Percentiles rank a stretch among this genome's conserved stretches.
phyloP scores from a whole-genome alignment of 2,113 vertebrate genomes.

The Nannobrachium achirus region DNA sequence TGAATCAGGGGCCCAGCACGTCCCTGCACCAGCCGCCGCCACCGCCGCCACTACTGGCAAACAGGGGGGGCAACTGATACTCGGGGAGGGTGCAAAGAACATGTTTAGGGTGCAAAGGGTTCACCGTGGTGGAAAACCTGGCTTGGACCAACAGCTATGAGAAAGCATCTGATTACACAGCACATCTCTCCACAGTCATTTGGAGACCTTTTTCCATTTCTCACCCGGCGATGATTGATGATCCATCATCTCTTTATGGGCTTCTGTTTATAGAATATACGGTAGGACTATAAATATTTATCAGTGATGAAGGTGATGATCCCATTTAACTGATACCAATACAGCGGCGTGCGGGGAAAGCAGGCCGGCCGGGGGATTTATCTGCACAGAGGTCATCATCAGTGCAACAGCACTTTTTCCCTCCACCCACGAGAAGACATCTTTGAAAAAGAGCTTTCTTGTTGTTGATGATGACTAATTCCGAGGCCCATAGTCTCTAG shows the following conservation, averaged over 20 bases:
- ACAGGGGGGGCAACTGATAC: background rate
- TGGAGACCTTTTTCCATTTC: background rate
- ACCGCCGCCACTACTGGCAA: slow-evolving; percentile 9
- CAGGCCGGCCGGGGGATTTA: slow-evolving; percentile 25
- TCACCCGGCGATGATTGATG: slow-evolving; percentile 11
- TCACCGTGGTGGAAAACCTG: slow-evolving; percentile 16
- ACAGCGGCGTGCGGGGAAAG: slow-evolving; percentile 17
- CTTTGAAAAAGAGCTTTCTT: slow-evolving; percentile 42
- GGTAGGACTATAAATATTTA: slow-evolving; percentile 52
- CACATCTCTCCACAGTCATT: slow-evolving; percentile 8
- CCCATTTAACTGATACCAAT: slow-evolving; percentile 40
- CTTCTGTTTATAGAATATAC: slow-evolving; percentile 30
- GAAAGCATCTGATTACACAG: slow-evolving; percentile 8
- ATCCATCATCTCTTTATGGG: slow-evolving; percentile 14
- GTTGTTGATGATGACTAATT: slow-evolving; percentile 52
- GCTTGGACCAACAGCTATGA: slow-evolving; percentile 4
- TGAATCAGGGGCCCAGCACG: too few relatives aligned
- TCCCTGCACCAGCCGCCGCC: too few relatives aligned
- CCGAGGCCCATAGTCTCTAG: slow-evolving; percentile 40
- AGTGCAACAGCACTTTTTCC: slow-evolving; percentile 24
- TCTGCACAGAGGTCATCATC: slow-evolving; percentile 27
- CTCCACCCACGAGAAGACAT: slow-evolving; percentile 19
- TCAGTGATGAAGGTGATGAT: slow-evolving; percentile 43
- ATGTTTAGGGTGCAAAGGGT: slow-evolving; percentile 49
- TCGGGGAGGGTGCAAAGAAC: background rate